phyloP scores from a whole-genome alignment of 2,113 vertebrate species.

The Alosa alosa region DNA sequence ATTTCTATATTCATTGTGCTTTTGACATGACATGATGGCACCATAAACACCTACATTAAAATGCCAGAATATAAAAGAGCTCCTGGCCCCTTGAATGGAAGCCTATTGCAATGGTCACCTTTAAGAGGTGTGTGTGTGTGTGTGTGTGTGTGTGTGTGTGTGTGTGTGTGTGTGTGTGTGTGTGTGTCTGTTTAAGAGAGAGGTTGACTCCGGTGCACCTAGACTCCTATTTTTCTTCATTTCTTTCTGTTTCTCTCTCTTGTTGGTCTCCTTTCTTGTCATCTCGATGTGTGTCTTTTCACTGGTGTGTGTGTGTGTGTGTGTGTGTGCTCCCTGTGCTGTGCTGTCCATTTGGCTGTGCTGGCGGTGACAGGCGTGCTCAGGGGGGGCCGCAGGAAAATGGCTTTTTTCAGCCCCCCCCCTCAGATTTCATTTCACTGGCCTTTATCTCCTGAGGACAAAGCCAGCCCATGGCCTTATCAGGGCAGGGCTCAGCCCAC shows the following conservation, averaged over 20 bases:
- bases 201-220: too few relatives aligned
- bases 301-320: background rate
- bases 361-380: constrained; percentile 48
- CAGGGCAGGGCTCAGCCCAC: constrained; percentile 34
- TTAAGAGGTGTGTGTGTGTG: too few relatives aligned
- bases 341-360: background rate
- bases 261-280: too few relatives aligned
- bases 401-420: constrained; percentile 57
- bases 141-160: too few relatives aligned
- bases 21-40: background rate
- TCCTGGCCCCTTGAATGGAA: too few relatives aligned
- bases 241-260: too few relatives aligned
- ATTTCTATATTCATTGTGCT: background rate
- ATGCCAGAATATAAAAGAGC: too few relatives aligned
- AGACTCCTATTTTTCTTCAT: too few relatives aligned
- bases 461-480: constrained; percentile 57
- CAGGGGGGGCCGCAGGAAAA: constrained; percentile 43
- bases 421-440: constrained; percentile 61
- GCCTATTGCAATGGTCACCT: too few relatives aligned
- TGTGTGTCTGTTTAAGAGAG: too few relatives aligned
- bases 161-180: too few relatives aligned
- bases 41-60: too few relatives aligned
- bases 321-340: background rate
- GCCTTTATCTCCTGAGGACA: constrained; percentile 62
- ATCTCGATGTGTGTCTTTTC: background rate